Evolutionary conservation across 2,113 vertebrate genomes (phyloP), one percentile per base, ranked within the genome.

Genomic region (Lycocorax pyrrhopterus): DNA sequence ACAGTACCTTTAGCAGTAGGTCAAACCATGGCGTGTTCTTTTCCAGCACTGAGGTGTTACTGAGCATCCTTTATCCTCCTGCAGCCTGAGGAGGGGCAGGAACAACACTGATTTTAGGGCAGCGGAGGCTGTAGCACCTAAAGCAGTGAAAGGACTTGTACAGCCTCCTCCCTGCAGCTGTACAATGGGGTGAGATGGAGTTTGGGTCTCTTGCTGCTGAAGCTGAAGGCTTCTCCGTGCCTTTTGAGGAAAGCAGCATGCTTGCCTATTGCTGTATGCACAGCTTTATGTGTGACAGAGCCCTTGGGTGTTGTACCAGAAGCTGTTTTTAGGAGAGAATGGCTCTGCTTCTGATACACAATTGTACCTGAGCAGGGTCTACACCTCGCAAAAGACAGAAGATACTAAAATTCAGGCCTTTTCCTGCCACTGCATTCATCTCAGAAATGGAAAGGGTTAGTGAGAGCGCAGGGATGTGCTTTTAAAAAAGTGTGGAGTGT

Each of bases 121-220:
- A 29, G n/a, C 6, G 51, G 13, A 62, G 55, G 17, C 26, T 55
- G 6, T 9, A 21, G 32, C 66, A 44, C 41, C 72, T 59, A 7
- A 47, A n/a, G n/a, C 67, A 52, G 32, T 20, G 21, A 19, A 46
- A 73, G 25, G 37, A 32, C 30, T 63, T 16, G 39, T 11, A 3
- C 33, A 39, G 0, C 12, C 64, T 43, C n/a, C 52, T 77, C 33
- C 72, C 80, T 88, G 91, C 88, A 84, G 86, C 60, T 56, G 64
- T 7, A 3, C 35, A 15, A 0, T 0, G 25, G 35, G 43, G 46
- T 14, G 72, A 82, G 60, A 8, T 25, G 12, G 1, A 10, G 53
- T 52, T 84, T 62, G 56, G 68, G 10, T 79, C 44, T 84, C 58
- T 55, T 73, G 49, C 63, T 88, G 72, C 59, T 81, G 76, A 63